A percentile compares a stretch with the other conserved stretches of the same genome.
Evolutionary conservation across 2,797 vertebrate species (phyloP).

Genomic region (Chaenodraco wilsoni): DNA sequence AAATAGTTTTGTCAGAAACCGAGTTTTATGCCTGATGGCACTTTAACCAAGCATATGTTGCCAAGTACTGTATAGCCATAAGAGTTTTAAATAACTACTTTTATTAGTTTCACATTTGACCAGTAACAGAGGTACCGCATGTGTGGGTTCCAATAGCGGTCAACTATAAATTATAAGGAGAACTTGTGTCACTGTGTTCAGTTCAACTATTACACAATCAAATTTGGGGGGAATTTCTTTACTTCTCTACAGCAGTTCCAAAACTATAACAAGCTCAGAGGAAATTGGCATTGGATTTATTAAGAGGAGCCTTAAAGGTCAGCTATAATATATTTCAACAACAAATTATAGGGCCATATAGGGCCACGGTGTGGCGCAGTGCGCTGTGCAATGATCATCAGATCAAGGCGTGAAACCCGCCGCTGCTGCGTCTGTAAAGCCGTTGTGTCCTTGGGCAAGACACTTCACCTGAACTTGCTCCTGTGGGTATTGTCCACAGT

Average conservation of each 20-base stretch:
- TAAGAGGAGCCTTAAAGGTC: neutral
- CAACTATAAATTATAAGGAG: no score
- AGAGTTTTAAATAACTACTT: conserved; percentile 9
- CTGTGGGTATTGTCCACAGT: no score
- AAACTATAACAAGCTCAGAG: neutral
- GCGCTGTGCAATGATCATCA: no score
- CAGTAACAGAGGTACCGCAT: conserved; percentile 24
- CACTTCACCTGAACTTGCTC: no score
- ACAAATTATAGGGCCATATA: no score
- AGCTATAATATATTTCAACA: no score
- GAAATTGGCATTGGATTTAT: rapidly evolving
- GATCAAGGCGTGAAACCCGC: no score
- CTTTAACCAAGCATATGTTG: conserved; percentile 1
- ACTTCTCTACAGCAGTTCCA: neutral
- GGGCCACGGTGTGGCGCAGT: no score
- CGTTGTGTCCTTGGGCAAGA: no score
- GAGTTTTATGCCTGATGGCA: neutral
- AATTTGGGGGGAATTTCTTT: neutral
- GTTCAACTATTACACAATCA: neutral
- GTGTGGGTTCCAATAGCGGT: neutral
- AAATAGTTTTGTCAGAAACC: conserved; percentile 1
- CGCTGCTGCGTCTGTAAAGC: no score
- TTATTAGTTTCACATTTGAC: conserved; percentile 20
- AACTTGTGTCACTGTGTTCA: neutral
- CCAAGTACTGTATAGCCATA: conserved; percentile 10